Conservation (phyloP, 2,797 vertebrate genomes). For the Epinephelus awoara region DNA sequence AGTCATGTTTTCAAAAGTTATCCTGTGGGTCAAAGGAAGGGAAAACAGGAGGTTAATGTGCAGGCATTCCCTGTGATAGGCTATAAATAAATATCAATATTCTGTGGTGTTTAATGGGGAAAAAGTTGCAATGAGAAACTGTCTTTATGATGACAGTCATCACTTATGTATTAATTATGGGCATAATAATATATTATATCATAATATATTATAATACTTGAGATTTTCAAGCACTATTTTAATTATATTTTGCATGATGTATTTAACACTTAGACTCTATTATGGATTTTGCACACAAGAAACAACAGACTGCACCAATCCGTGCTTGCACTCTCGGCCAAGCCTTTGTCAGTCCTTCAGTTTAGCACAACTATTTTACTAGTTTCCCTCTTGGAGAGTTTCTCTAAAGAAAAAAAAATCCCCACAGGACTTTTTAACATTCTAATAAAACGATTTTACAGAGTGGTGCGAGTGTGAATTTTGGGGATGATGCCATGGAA, state of each 20-base stretch:
- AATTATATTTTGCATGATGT: not conserved
- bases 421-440: constrained; percentile 83
- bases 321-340: constrained; percentile 11
- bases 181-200: not conserved
- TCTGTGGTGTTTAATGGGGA: not conserved
- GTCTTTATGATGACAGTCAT: not conserved
- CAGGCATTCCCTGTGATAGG: not conserved
- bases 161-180: not conserved
- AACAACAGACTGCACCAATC: constrained; percentile 16
- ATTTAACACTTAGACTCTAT: not conserved
- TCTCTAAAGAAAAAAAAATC: constrained; percentile 62
- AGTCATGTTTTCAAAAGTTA: constrained; percentile 49
- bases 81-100: not conserved
- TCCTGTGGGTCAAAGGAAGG: constrained; percentile 41
- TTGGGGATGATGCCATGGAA: constrained; percentile 74
- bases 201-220: too few relatives aligned
- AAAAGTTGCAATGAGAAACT: not conserved
- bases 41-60: constrained; percentile 43
- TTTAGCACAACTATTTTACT: constrained; percentile 65
- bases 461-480: constrained; percentile 75
- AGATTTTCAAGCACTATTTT: not conserved
- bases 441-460: constrained; percentile 86
- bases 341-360: constrained; percentile 49
- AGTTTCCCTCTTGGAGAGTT: constrained; percentile 59
- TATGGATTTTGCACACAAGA: not conserved